phyloP scores from a whole-genome alignment of 2,113 vertebrate genomes.

The Eretmochelys imbricata region DNA sequence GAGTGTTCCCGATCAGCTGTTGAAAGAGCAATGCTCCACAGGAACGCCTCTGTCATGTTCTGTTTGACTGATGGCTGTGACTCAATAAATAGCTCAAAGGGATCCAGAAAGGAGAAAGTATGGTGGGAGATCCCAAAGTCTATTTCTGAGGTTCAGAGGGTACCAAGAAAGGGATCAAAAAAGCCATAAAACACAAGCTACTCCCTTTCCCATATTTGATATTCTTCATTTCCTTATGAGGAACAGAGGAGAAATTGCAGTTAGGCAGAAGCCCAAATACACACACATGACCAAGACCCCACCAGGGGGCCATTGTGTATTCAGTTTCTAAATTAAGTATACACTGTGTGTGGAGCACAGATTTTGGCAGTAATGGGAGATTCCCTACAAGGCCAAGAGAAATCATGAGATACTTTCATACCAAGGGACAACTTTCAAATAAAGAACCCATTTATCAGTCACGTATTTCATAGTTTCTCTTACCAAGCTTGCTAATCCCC shows the following conservation, averaged over 20 bases:
- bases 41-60: background rate
- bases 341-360: rapidly evolving
- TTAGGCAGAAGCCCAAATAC: background rate
- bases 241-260: rapidly evolving
- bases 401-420: background rate
- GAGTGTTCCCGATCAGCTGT: background rate
- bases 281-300: rapidly evolving
- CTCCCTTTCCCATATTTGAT: background rate
- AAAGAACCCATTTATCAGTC: constrained; percentile 7
- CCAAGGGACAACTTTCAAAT: background rate
- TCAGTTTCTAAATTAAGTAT: background rate
- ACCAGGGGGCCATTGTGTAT: rapidly evolving
- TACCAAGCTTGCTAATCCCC: background rate
- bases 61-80: background rate
- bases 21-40: background rate
- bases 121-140: background rate
- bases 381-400: rapidly evolving
- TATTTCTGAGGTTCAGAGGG: background rate
- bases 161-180: background rate
- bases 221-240: background rate
- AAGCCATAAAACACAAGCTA: background rate
- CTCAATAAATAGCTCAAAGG: background rate
- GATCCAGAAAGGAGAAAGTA: background rate
- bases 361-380: background rate
- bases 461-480: constrained; percentile 2